phyloP scores from a whole-genome alignment of 2,113 vertebrate species.

The Platichthys flesus region DNA sequence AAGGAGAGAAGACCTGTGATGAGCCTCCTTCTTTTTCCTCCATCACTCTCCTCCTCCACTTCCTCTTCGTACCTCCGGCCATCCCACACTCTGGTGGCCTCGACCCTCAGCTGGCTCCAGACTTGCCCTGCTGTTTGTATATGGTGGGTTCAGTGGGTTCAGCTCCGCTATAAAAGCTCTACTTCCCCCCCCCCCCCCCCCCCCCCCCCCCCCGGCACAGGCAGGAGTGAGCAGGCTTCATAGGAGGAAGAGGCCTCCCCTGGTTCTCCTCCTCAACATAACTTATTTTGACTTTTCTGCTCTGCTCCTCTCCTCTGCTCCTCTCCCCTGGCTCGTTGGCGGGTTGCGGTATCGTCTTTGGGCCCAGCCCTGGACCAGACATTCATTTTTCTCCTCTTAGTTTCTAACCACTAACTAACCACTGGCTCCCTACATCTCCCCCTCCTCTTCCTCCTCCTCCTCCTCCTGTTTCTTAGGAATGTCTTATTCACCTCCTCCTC shows the following conservation, averaged over 20 bases:
- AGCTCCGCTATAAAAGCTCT: slow-evolving; percentile 67
- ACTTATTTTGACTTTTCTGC: slow-evolving; percentile 18
- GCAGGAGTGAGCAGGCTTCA: slow-evolving; percentile 57
- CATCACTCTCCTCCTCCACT: not conserved
- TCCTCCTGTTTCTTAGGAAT: slow-evolving; percentile 68
- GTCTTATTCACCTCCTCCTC: slow-evolving; percentile 71
- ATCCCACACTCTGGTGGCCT: slow-evolving; percentile 21
- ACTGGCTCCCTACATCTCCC: slow-evolving; percentile 66
- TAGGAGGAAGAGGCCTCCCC: slow-evolving; percentile 45
- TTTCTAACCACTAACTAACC: slow-evolving; percentile 79
- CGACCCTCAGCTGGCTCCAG: slow-evolving; percentile 51
- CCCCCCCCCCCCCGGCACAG: slow-evolving; percentile 53
- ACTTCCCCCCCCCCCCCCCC: slow-evolving; percentile 54
- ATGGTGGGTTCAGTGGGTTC: slow-evolving; percentile 73
- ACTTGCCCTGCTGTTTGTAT: slow-evolving; percentile 62
- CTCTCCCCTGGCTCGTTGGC: slow-evolving; percentile 38
- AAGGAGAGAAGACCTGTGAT: not conserved
- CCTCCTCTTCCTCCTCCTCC: slow-evolving; percentile 20
- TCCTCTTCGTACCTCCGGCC: not conserved
- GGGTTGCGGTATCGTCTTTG: slow-evolving; percentile 67
- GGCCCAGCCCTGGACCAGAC: slow-evolving; percentile 74
- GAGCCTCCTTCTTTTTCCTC: not conserved
- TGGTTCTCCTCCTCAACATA: slow-evolving; percentile 43
- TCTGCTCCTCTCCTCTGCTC: slow-evolving; percentile 13
- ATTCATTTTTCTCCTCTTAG: slow-evolving; percentile 82